Percentiles rank a stretch among this genome's conserved stretches.
Evolutionary conservation across 1,140 invertebrate species (phyloP).

Genomic region (Ylistrum balloti): DNA sequence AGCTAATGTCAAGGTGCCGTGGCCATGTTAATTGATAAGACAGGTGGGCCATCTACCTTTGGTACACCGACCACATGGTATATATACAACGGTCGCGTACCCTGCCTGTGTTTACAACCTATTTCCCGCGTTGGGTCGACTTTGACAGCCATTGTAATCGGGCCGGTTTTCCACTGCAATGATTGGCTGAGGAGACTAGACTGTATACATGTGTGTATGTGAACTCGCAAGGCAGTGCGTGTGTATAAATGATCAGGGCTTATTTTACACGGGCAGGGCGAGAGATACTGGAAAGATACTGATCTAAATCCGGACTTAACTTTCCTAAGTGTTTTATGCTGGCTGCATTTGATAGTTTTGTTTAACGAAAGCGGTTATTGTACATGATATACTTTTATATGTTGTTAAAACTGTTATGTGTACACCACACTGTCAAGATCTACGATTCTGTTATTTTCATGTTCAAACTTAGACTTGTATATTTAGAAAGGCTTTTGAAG

Average conservation of each 20-base stretch:
- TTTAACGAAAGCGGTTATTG: no score
- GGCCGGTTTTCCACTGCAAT: constrained; percentile 1
- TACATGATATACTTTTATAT: no score
- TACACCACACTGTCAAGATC: not conserved
- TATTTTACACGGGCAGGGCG: not conserved
- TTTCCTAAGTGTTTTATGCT: constrained; percentile 1
- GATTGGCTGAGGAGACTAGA: not conserved
- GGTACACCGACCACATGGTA: not conserved
- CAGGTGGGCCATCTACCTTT: not conserved
- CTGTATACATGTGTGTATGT: not conserved
- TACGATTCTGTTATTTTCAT: not conserved
- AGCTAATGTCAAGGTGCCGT: not conserved
- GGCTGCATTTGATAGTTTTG: not conserved
- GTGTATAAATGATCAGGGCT: not conserved
- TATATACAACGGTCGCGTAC: not conserved
- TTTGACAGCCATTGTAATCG: constrained; percentile 6
- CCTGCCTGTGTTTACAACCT: constrained; percentile 1
- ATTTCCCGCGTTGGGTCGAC: not conserved
- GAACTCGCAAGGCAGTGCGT: not conserved
- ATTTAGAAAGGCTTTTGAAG: not conserved
- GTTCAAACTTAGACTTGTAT: not conserved
- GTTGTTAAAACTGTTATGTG: no score
- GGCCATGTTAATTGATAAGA: not conserved
- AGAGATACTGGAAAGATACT: not conserved
- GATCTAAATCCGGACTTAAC: constrained; percentile 12